Base-by-base conservation (phyloP, 2,113 vertebrate species). In the Cavia porcellus region DNA sequence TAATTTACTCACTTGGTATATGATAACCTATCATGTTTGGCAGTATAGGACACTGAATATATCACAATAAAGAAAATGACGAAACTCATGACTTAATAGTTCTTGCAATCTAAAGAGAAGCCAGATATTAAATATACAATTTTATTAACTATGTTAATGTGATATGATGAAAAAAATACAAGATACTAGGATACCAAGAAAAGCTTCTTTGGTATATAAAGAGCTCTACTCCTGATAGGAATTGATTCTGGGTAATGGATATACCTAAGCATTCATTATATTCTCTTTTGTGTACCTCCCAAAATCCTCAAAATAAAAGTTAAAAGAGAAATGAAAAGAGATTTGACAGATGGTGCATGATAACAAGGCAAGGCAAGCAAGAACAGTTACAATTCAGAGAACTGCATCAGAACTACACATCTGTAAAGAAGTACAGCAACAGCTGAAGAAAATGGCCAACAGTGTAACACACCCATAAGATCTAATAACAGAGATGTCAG, bases 181-280 rank as follows among this genome's bases (percentile, higher is more conserved):
- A 20, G 30, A n/a, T 85, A 84, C 62, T 88, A 20, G 70, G 62
- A 94, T 88, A 87, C 38, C 61, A 93, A 93, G 35, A 90, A 84
- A 94, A 86, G 24, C 20, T 89, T 83, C 61, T 92, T 42, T 93
- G n/a, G 70, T 57, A 68, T 30, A 64, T 12, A 77, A 92, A 90
- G 47, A 82, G 9, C 42, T 24, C 32, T 62, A 89, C 45, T 11
- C 11, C 13, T 66, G 84, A 88, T 5, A 91, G 47, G 52, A 35
- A 89, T 1, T 66, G 52, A 88, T 55, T 28, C 74, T 81, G n/a
- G 45, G n/a, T 86, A 81, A 92, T 25, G 57, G 4, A 82, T 70
- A 22, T 14, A 94, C 10, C 22, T 0, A 88, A 35, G 15, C 1
- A 59, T 59, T 59, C 15, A 59, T 59, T 59, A 59, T 59, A 80